Base-by-base conservation (phyloP, 2,888 invertebrate genomes). In the Laspeyria flexula region DNA sequence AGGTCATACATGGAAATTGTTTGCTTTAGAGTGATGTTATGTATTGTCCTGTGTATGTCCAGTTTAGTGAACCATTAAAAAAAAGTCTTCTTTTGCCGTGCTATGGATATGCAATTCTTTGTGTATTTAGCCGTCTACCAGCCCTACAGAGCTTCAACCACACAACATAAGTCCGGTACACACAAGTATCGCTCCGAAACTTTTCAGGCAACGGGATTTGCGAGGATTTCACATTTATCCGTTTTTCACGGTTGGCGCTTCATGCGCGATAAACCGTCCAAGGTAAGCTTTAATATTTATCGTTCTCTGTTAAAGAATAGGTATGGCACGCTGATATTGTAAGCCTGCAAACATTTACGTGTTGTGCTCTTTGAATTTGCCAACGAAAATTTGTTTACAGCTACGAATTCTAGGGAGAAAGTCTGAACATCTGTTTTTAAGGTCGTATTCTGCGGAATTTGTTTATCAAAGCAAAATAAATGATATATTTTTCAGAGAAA, bases 271-370 rank as follows among this genome's bases (percentile, higher is more conserved):
- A 88, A 86, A 81, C 79, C 77, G 71, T 61, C 75, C 72, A 65
- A 77, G 77, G 83, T 82, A 84, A 83, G 85, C 85, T 83, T 85
- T 85, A 81, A 86, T 86, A 87, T 87, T 88, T 88, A 86, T 86
- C 77, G 83, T 77, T 80, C 71, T 75, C 75, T 77, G 72, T 77
- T 76, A 74, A 71, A 71, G 69, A 69, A 74, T 75, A 63, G 62
- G 61, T 75, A 71, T 75, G 67, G 65, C 55, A 44, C 54, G 55
- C 58, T 43, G 48, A 53, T 65, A 60, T 49, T 59, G 57, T 73
- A 43, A 55, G 51, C 55, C 41, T 7, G 50, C 33, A 43, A 10
- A 30, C 38, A 41, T 44, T 55, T 47, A 39, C 30, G 27, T 40
- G 37, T 43, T 49, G 40, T 34, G 12, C 12, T 33, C 27, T 37